These are phyloP conservation scores for Meda fulgida DNA, from an alignment of 2,797 vertebrate genomes.

Conservation along the genomic window DNA sequence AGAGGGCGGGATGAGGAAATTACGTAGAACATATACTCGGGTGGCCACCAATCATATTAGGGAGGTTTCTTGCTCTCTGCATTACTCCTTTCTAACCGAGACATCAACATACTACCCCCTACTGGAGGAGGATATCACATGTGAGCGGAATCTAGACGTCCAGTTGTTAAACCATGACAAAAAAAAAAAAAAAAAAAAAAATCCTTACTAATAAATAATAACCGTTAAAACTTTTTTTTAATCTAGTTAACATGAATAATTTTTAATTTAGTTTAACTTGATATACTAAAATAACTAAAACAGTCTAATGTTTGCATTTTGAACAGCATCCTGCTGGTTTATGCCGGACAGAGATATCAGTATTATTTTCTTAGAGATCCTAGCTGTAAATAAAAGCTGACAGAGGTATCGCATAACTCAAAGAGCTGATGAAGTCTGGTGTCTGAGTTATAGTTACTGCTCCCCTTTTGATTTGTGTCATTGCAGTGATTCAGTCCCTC, in stretches of 20 bases:
- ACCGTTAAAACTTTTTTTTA: too few relatives aligned
- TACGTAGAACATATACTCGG: conserved; percentile 63
- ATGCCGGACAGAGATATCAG: neutral
- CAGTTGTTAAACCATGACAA: neutral
- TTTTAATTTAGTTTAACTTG: neutral
- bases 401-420: neutral
- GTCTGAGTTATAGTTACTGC: conserved; percentile 4
- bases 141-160: neutral
- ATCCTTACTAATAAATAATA: neutral
- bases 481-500: neutral
- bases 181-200: too few relatives aligned
- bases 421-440: neutral
- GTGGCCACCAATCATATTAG: conserved; percentile 50
- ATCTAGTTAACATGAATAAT: too few relatives aligned
- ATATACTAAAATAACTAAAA: neutral
- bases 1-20: conserved; percentile 72
- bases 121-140: neutral
- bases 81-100: neutral
- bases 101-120: neutral
- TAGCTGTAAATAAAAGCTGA: neutral
- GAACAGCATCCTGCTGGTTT: neutral
- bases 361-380: neutral
- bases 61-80: conserved; percentile 3
- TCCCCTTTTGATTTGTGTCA: neutral
- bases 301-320: neutral